Conservation (phyloP, 1,140 invertebrate species). For the Calephelis virginiensis region DNA sequence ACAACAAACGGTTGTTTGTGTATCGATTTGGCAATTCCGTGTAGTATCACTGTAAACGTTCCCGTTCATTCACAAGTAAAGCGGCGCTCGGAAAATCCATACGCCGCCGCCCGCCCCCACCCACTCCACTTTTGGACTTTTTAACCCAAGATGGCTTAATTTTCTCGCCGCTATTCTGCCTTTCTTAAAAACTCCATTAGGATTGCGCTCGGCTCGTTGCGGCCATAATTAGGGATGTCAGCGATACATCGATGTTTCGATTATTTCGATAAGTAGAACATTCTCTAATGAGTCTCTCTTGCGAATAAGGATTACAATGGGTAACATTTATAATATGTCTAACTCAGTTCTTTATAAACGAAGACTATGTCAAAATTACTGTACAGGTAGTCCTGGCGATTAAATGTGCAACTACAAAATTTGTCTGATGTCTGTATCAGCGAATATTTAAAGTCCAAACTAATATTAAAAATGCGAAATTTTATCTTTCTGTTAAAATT, state of each 20-base stretch:
- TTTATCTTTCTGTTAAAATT: too few species aligned
- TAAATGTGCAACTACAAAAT: too few species aligned
- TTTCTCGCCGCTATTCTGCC: slow-evolving; percentile 51
- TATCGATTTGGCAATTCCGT: slow-evolving; percentile 8
- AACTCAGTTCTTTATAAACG: too few species aligned
- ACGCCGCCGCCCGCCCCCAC: slow-evolving; percentile 29
- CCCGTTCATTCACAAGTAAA: slow-evolving; percentile 42
- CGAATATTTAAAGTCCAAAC: too few species aligned
- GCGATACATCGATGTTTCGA: not conserved
- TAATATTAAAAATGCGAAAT: too few species aligned
- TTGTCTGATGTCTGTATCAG: too few species aligned
- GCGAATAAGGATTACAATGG: too few species aligned
- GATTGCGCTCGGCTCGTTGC: slow-evolving; percentile 30
- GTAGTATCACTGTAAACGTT: slow-evolving; percentile 30
- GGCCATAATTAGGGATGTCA: slow-evolving; percentile 2
- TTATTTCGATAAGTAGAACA: too few species aligned
- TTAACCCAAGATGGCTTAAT: slow-evolving; percentile 68
- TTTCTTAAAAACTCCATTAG: slow-evolving; percentile 60
- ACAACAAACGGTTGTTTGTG: not conserved
- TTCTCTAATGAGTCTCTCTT: too few species aligned
- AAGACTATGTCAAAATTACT: too few species aligned
- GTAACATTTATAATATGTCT: too few species aligned
- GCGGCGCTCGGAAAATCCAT: slow-evolving; percentile 54
- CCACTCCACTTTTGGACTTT: slow-evolving; percentile 57
- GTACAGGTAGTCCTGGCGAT: too few species aligned